phyloP scores from a whole-genome alignment of 2,113 vertebrate species.

The Beaufortia kweichowensis region DNA sequence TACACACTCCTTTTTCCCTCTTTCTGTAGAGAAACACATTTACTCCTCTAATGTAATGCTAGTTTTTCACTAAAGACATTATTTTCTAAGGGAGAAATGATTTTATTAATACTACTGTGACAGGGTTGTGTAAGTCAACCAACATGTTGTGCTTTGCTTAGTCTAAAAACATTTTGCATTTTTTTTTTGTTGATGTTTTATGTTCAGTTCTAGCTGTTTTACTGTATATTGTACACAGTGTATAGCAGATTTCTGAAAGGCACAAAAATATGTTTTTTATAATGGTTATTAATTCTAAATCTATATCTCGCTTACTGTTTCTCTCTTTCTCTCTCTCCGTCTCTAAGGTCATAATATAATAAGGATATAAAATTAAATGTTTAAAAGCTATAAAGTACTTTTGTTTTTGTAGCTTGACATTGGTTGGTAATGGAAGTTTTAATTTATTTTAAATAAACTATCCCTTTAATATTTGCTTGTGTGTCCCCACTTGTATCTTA shows the following conservation, averaged over 20 bases:
- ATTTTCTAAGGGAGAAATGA: neutral
- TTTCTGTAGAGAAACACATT: neutral
- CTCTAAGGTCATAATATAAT: too few species aligned
- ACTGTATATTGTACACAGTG: too few species aligned
- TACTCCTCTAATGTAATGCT: neutral
- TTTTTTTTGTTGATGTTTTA: neutral
- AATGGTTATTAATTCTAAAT: neutral
- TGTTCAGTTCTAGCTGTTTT: too few species aligned
- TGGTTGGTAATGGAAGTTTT: too few species aligned
- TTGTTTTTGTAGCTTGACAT: too few species aligned
- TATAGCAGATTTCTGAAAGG: too few species aligned
- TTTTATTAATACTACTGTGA: neutral
- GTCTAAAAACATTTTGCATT: neutral
- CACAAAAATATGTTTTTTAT: neutral
- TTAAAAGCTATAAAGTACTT: too few species aligned
- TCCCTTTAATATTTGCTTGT: neutral
- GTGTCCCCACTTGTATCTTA: neutral
- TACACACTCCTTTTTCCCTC: neutral
- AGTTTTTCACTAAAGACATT: neutral
- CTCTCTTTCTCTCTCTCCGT: too few species aligned
- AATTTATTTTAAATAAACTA: too few species aligned
- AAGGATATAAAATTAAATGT: too few species aligned
- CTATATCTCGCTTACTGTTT: too few species aligned
- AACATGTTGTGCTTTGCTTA: neutral
- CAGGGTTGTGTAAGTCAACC: neutral